phyloP scores from a whole-genome alignment of 2,888 invertebrate genomes.

The Drosophila macrospina region DNA sequence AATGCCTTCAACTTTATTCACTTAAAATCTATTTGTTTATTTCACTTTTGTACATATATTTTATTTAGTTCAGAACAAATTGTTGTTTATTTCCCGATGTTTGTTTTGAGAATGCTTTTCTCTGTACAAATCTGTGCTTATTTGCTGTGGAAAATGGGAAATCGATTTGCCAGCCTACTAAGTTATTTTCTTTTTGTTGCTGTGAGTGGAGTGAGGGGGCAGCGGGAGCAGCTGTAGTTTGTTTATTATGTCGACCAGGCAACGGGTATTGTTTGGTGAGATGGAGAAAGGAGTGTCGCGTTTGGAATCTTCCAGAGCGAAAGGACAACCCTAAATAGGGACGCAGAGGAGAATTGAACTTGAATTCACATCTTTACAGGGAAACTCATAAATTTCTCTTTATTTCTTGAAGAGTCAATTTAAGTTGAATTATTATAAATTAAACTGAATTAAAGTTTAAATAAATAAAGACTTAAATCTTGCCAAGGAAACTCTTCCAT shows the following conservation, averaged over 20 bases:
- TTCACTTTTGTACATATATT: constrained; percentile 2
- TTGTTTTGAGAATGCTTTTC: constrained; percentile 34
- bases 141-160: constrained; percentile 12
- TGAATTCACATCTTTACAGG: no score
- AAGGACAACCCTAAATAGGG: background rate
- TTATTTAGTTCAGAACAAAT: background rate
- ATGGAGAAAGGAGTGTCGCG: background rate
- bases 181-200: constrained; percentile 18
- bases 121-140: background rate
- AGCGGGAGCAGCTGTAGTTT: constrained; percentile 29
- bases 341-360: background rate
- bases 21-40: background rate
- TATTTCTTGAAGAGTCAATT: no score
- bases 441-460: no score
- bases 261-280: constrained; percentile 20
- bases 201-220: background rate
- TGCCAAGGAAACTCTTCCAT: no score
- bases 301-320: background rate
- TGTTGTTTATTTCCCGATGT: constrained; percentile 28
- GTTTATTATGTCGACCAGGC: constrained; percentile 56
- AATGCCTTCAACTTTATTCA: constrained; percentile 13
- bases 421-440: no score
- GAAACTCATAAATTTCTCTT: no score
- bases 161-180: constrained; percentile 57
- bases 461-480: no score